Evolutionary conservation across 2,888 invertebrate species (phyloP), one percentile per base, ranked within the genome.

Genomic region (Dione vanillae): DNA sequence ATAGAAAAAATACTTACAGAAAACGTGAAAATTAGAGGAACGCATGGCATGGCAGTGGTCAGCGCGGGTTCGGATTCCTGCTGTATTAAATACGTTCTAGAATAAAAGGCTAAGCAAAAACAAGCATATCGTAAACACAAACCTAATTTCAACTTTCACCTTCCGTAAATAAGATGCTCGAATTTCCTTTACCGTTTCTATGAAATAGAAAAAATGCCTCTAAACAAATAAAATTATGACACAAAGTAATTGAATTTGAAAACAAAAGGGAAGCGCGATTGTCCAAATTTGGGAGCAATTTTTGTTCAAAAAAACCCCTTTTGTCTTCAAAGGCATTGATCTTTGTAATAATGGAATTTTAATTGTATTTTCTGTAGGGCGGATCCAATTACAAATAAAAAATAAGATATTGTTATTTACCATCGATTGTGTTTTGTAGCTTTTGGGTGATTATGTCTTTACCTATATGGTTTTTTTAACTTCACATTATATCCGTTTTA

Each of bases 311-410:
- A 59, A 45, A 61, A 20, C 61, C 45, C 11, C 45, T 61, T 37
- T 61, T 56, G 56, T 40, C 45, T 61, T 45, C 43, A 61, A 61
- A 70, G 68, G 64, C 52, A 74, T 71, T 74, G 74, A 72, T 68
- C 66, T 62, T 69, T 71, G 71, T 68, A 74, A 70, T 71, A 73
- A 71, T 65, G 67, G 74, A 41, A 70, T 71, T 74, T 72, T 75
- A 71, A 75, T 75, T 74, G 67, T 71, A 74, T 74, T 67, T 68
- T 59, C 58, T 66, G 20, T 35, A 27, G 62, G 43, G 35, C n/a
- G 56, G 69, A 66, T 61, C 70, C 69, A 47, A 71, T 72, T 62
- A 65, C 52, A 58, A n/a, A n/a, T n/a, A n/a, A n/a, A 43, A 45
- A 45, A n/a, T 35, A 40, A 27, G 14, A 43, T 9, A 20, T 59